phyloP scores from a whole-genome alignment of 2,888 invertebrate species.

The Amblyjoppa fuscipennis region DNA sequence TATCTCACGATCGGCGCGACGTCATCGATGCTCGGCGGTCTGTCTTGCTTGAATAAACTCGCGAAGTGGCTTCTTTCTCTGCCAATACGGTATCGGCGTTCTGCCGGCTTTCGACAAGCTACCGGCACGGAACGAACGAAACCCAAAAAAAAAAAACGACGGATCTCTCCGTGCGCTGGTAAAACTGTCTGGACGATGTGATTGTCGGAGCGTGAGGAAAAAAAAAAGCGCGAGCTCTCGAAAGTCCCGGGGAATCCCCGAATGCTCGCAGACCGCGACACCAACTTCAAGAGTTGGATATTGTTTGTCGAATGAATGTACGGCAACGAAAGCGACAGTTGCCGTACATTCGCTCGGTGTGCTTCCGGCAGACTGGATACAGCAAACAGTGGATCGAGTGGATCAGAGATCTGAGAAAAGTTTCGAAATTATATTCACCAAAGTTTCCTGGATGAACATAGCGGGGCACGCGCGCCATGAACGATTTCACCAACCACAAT shows the following conservation, averaged over 20 bases:
- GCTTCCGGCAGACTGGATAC: neutral
- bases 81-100: conserved; percentile 19
- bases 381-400: neutral
- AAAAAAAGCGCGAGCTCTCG: neutral
- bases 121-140: neutral
- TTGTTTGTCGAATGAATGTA: conserved; percentile 19
- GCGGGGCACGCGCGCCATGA: neutral
- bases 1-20: conserved; percentile 68
- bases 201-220: conserved; percentile 49
- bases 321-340: neutral
- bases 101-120: neutral
- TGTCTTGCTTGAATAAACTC: conserved; percentile 65
- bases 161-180: neutral
- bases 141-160: neutral
- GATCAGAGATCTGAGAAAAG: conserved; percentile 25
- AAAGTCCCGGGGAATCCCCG: conserved; percentile 22
- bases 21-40: conserved; percentile 61
- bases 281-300: conserved; percentile 28
- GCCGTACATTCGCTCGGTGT: neutral
- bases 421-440: conserved; percentile 20
- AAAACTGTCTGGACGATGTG: conserved; percentile 26
- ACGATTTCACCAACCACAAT: conserved; percentile 6
- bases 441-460: neutral
- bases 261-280: neutral
- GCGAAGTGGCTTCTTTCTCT: conserved; percentile 57